Conservation (phyloP, 2,888 invertebrate genomes). For the Campoplex capitator region DNA sequence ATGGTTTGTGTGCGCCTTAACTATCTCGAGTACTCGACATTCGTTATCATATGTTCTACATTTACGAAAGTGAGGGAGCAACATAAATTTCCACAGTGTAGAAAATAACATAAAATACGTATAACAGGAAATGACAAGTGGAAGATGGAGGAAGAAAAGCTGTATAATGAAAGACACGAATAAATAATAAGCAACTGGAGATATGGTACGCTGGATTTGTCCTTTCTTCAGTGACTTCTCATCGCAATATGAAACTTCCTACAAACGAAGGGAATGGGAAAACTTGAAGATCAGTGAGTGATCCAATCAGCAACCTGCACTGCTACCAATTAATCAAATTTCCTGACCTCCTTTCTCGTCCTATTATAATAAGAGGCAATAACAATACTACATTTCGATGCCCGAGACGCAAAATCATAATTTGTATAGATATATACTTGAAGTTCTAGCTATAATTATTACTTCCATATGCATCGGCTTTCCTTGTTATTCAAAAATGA, state of each 20-base stretch:
- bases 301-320: constrained; percentile 56
- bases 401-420: constrained; percentile 56
- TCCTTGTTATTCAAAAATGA: constrained; percentile 32
- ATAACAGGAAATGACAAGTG: background rate
- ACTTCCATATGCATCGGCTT: constrained; percentile 24
- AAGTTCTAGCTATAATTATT: background rate
- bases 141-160: constrained; percentile 3
- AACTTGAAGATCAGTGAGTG: constrained; percentile 14
- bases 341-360: constrained; percentile 73
- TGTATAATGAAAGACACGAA: constrained; percentile 37
- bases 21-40: background rate
- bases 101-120: constrained; percentile 20
- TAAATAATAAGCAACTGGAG: constrained; percentile 14
- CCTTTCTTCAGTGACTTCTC: constrained; percentile 33
- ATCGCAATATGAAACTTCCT: constrained; percentile 24
- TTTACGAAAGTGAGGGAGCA: background rate
- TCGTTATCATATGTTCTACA: constrained; percentile 26
- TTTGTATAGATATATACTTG: constrained; percentile 42
- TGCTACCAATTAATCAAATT: constrained; percentile 75
- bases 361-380: constrained; percentile 72
- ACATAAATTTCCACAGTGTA: background rate
- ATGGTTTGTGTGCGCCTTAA: background rate
- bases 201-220: constrained; percentile 25
- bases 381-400: constrained; percentile 76
- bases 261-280: constrained; percentile 11